Conservation (phyloP, 2,797 vertebrate species). For the Prunella strophiata region DNA sequence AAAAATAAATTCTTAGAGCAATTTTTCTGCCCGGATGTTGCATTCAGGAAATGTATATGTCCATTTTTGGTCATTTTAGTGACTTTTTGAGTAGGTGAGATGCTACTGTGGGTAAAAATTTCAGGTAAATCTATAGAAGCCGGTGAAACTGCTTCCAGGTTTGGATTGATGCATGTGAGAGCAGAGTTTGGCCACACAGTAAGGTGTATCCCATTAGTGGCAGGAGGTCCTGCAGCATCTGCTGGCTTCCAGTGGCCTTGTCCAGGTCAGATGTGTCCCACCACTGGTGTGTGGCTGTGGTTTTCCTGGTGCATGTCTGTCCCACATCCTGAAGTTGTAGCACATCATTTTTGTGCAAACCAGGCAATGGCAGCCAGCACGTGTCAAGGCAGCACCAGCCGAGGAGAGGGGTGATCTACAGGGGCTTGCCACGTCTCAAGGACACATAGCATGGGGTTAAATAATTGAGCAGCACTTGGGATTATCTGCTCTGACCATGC, state of each 20-base stretch:
- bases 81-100: neutral
- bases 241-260: neutral
- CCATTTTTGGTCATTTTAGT: neutral
- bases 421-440: neutral
- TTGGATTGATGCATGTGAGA: accelerated
- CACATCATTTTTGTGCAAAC: accelerated
- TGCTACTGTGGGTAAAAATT: neutral
- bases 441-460: neutral
- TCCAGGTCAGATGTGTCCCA: neutral
- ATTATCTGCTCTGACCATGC: neutral
- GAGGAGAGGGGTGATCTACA: accelerated
- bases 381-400: accelerated
- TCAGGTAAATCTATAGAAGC: neutral
- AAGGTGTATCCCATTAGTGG: accelerated
- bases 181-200: neutral
- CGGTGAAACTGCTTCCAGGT: neutral
- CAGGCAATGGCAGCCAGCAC: accelerated
- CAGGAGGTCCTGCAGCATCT: neutral
- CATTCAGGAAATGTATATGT: neutral
- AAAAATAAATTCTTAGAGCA: neutral
- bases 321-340: neutral
- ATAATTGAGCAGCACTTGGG: neutral
- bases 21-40: neutral
- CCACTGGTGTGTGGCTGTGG: accelerated
- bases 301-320: accelerated